A percentile compares a stretch with the other conserved stretches of the same genome.
Conservation (phyloP, 1,140 invertebrate genomes). For the Drosophila sucinea region DNA sequence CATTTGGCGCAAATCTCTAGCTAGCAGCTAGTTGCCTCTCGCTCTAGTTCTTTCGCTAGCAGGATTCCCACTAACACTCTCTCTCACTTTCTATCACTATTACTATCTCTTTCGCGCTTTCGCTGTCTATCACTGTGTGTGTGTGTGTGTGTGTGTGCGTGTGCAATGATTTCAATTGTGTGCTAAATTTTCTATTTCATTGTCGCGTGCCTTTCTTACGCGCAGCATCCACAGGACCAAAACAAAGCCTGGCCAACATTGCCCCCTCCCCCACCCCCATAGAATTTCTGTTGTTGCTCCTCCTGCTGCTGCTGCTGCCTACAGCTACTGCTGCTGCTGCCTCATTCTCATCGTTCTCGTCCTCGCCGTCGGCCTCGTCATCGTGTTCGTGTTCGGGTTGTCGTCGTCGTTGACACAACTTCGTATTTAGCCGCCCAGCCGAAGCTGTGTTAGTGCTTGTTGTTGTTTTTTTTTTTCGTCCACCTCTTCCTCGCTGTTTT, state of each 20-base stretch:
- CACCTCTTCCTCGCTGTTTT: background rate
- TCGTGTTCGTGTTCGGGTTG: background rate
- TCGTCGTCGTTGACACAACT: conserved; percentile 11
- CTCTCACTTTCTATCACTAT: background rate
- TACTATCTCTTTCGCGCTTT: background rate
- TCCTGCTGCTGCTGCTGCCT: background rate
- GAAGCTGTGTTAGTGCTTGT: background rate
- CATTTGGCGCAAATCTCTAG: conserved; percentile 42
- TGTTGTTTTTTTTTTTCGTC: conserved; percentile 1
- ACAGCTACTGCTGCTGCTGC: background rate
- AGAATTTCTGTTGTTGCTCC: background rate
- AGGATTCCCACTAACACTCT: background rate
- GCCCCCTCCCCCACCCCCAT: too few species aligned
- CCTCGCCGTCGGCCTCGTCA: background rate
- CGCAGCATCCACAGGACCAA: conserved; percentile 25
- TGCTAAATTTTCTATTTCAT: conserved; percentile 75
- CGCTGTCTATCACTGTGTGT: conserved; percentile 19
- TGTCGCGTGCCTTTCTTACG: conserved; percentile 48
- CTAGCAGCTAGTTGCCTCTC: too few species aligned
- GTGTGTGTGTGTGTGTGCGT: conserved; percentile 40
- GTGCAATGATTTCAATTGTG: conserved; percentile 71
- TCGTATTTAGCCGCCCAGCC: conserved; percentile 12
- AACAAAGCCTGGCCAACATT: background rate
- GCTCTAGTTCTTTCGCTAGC: too few species aligned
- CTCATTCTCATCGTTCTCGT: background rate